Evolutionary conservation across 2,888 invertebrate genomes (phyloP), one percentile per base, ranked within the genome.

Genomic region (Choreutis nemorana): DNA sequence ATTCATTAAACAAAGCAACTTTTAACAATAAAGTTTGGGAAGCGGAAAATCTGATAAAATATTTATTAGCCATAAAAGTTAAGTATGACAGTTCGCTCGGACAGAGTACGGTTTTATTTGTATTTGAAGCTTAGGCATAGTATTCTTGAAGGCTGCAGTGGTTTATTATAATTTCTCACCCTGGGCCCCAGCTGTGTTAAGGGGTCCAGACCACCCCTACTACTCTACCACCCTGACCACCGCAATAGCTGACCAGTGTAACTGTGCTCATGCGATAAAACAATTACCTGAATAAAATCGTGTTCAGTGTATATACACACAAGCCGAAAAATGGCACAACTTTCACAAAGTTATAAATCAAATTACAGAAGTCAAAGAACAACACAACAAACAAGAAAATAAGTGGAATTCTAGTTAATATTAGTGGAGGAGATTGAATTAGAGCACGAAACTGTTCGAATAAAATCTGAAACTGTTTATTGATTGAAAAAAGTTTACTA

Each of bases 241-340:
- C 46, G 37, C 44, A 32, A 39, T 35, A 47, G 51, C 57, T 62
- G 56, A 52, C 61, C 59, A 56, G 39, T 50, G 56, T 53, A 48
- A 51, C 57, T 46, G 52, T 52, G 53, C 65, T 66, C 77, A 78
- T 77, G 77, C 77, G 70, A 78, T 77, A 75, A 78, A 78, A 77
- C 73, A 78, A 78, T 77, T 75, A 77, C 71, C 61, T 54, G 61
- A 56, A 55, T 59, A 55, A 62, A 70, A 54, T 60, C 50, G 53
- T 52, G 59, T 58, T 59, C 44, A 50, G 37, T 51, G 50, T 59
- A 62, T 48, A 49, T 55, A 57, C 56, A 53, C 40, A 44, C 47
- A 52, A 50, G 46, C 49, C 45, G 46, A 50, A 55, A 54, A 52
- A 55, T 40, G 36, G 42, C 30, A 22, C 37, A 33, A 36, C 29